Evolutionary conservation across 2,888 invertebrate species (phyloP).

Genomic region (Tipula confusa): DNA sequence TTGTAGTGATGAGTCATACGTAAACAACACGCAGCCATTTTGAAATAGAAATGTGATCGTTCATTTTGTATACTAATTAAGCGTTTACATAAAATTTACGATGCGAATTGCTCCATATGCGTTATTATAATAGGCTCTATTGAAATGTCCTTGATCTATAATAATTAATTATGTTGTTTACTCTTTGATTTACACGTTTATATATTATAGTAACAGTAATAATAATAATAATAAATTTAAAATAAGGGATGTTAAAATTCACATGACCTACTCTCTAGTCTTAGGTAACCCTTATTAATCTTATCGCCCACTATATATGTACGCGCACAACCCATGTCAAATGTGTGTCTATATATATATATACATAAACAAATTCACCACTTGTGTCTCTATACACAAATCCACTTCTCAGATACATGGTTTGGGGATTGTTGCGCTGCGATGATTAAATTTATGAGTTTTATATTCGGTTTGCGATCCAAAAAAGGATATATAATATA

Average conservation of each 20-base stretch:
- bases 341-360: background rate
- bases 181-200: too few species aligned
- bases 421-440: constrained; percentile 1
- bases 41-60: background rate
- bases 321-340: background rate
- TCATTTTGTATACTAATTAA: background rate
- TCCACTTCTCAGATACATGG: background rate
- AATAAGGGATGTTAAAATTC: background rate
- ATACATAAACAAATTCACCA: background rate
- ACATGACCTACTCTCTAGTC: constrained; percentile 9
- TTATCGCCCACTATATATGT: background rate
- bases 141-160: background rate
- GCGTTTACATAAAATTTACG: background rate
- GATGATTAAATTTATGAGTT: constrained; percentile 20
- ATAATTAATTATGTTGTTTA: background rate
- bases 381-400: background rate
- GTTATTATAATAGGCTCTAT: background rate
- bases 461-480: background rate
- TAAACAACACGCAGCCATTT: background rate
- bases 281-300: constrained; percentile 25
- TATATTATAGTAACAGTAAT: background rate
- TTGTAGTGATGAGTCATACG: background rate
- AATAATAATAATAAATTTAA: background rate
- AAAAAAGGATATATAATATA: background rate
- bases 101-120: background rate